Evolutionary conservation across 2,888 invertebrate genomes (phyloP).

Genomic region (Hydrotaea diabolus): DNA sequence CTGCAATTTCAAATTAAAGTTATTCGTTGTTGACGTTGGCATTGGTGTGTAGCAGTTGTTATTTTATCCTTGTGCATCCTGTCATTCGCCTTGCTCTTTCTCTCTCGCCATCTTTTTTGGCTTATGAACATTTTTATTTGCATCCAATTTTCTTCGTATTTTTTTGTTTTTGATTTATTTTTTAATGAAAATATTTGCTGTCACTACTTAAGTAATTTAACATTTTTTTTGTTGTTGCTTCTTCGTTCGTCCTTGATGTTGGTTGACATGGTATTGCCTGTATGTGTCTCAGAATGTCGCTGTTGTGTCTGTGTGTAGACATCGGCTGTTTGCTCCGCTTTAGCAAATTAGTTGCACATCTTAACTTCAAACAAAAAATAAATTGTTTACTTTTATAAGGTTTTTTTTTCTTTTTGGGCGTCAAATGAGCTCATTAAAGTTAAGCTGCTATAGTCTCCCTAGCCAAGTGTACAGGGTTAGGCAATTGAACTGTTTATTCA

Average conservation of each 20-base stretch:
- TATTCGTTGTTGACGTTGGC: not conserved
- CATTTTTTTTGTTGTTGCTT: not conserved
- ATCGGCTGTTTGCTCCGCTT: not conserved
- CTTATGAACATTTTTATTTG: not conserved
- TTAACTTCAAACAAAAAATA: not conserved
- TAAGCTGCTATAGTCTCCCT: too few species aligned
- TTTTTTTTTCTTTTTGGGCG: not conserved
- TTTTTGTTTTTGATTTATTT: not conserved
- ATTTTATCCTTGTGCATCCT: too few species aligned
- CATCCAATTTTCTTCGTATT: not conserved
- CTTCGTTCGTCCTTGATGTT: not conserved
- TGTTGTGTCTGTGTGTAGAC: not conserved
- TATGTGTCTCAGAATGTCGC: too few species aligned
- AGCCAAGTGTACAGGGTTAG: too few species aligned
- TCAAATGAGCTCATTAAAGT: too few species aligned
- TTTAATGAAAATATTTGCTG: not conserved
- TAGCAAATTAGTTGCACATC: too few species aligned
- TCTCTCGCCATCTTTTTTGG: not conserved
- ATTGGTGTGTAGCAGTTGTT: not conserved
- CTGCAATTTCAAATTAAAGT: not conserved
- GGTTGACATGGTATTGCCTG: not conserved
- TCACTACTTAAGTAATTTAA: conserved; percentile 1
- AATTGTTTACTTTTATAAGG: not conserved
- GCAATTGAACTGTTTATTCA: too few species aligned
- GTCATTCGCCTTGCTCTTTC: too few species aligned